Base-by-base conservation (phyloP, 2,888 invertebrate species). In the Chrysodeixis includens region DNA sequence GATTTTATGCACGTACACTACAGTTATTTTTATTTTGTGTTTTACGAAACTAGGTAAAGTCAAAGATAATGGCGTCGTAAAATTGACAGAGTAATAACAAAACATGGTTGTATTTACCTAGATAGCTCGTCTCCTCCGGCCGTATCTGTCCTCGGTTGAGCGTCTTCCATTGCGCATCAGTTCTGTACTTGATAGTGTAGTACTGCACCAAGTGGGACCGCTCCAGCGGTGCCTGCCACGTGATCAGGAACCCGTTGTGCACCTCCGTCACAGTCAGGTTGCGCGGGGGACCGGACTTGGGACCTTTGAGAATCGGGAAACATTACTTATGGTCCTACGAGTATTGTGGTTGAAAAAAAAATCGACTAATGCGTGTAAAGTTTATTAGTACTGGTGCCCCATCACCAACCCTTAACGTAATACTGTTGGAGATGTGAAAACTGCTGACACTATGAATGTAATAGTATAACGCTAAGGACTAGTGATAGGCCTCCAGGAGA, bases 161-260 rank as follows among this genome's bases (percentile, higher is more conserved):
- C 62, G 97, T 97, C 92, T 98, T 98, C 98, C 98, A 98, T 85
- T 97, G 97, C 75, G 98, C 97, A 90, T 98, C 98, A 56, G 98
- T 98, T 88, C 97, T 97, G 95, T 98, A 98, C 95, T 98, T 98
- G 93, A 99, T 98, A 77, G 97, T 97, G 94, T 98, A 99, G 95
- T 98, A 97, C 93, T 97, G 97, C 80, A 98, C 97, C 71, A 98
- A 96, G 85, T 97, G 96, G 61, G 97, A 96, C 80, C 97, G 96
- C 90, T 98, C 98, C 80, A 97, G 88, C 30, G 98, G 98, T 83
- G 97, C 96, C 93, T 97, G 97, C 99, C 98, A 99, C 83, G 98
- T 97, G 90, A 99, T 98, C 81, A 98, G 96, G 93, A 99, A 98
- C 78, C 98, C 98, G 90, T 98, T 98, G 90, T 97, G 97, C 78